phyloP scores from a whole-genome alignment of 30 jellyfish, hydroid and myxozoan species.

The Nemopilema nomurai region DNA sequence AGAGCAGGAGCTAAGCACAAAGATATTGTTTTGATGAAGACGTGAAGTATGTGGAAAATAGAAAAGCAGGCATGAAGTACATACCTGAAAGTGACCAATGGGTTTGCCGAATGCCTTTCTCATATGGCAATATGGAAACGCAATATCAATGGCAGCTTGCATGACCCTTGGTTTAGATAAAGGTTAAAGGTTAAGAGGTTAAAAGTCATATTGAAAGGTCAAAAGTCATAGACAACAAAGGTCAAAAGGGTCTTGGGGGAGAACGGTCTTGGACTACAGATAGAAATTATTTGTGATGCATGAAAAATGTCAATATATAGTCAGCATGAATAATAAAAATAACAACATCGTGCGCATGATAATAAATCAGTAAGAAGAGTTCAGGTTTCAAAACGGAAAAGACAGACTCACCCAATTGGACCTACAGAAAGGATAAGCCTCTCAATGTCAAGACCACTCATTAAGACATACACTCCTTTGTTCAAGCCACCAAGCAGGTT shows the following conservation, averaged over 20 bases:
- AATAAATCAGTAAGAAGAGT: no score
- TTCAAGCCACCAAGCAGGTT: slow-evolving; percentile 84
- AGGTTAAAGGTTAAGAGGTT: no score
- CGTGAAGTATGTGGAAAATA: not conserved
- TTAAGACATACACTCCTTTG: slow-evolving; percentile 90
- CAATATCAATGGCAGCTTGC: slow-evolving; percentile 96
- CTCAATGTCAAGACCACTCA: slow-evolving; percentile 96
- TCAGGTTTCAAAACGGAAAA: not conserved
- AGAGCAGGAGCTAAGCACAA: no score
- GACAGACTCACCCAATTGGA: slow-evolving; percentile 75
- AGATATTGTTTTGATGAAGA: not conserved
- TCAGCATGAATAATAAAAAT: no score
- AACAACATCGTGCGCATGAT: no score
- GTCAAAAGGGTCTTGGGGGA: no score
- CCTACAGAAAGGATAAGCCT: slow-evolving; percentile 87
- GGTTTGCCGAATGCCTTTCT: slow-evolving; percentile 81
- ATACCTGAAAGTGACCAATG: slow-evolving; percentile 90
- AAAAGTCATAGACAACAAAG: no score
- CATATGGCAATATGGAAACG: slow-evolving; percentile 91
- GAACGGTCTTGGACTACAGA: not conserved
- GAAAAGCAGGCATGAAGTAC: not conserved
- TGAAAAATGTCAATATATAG: not conserved
- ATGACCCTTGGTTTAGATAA: slow-evolving; percentile 45
- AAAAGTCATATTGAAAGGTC: not conserved
- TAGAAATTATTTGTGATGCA: no score